These are phyloP conservation scores for Platycnemis pennipes DNA, from an alignment of 2,888 invertebrate species.

Conservation along the genomic window DNA sequence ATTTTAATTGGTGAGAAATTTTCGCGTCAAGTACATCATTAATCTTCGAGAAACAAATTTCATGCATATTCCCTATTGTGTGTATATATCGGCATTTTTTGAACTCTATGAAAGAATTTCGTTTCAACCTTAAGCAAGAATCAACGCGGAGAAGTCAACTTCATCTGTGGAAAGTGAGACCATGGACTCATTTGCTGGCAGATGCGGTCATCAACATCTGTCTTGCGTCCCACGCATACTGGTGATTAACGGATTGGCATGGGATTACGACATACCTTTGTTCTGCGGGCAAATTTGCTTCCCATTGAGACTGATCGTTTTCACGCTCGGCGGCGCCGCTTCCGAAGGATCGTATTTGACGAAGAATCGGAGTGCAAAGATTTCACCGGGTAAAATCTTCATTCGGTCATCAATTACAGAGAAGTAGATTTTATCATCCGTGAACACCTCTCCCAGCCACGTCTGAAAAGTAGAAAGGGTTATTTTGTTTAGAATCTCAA, in stretches of 20 bases:
- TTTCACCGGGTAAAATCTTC: conserved; percentile 55
- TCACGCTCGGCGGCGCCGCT: conserved; percentile 26
- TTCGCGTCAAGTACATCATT: no score
- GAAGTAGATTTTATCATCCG: conserved; percentile 62
- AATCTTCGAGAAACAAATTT: no score
- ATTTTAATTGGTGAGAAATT: no score
- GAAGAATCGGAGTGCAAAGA: conserved; percentile 58
- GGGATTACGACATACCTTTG: conserved; percentile 5
- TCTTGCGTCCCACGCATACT: neutral
- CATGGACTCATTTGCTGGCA: neutral
- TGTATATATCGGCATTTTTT: no score
- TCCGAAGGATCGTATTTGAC: conserved; percentile 13
- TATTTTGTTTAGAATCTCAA: no score
- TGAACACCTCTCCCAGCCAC: conserved; percentile 46
- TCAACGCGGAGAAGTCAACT: neutral
- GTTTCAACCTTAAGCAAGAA: no score
- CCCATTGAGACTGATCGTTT: conserved; percentile 50
- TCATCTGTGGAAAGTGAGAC: neutral
- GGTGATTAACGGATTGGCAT: neutral
- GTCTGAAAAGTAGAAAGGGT: conserved; percentile 47
- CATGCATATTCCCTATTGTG: no score
- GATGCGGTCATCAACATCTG: neutral
- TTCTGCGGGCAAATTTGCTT: conserved; percentile 54
- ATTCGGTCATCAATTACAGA: conserved; percentile 14
- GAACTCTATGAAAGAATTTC: no score